Conservation (phyloP, 2,797 vertebrate species). For the Catharus ustulatus region DNA sequence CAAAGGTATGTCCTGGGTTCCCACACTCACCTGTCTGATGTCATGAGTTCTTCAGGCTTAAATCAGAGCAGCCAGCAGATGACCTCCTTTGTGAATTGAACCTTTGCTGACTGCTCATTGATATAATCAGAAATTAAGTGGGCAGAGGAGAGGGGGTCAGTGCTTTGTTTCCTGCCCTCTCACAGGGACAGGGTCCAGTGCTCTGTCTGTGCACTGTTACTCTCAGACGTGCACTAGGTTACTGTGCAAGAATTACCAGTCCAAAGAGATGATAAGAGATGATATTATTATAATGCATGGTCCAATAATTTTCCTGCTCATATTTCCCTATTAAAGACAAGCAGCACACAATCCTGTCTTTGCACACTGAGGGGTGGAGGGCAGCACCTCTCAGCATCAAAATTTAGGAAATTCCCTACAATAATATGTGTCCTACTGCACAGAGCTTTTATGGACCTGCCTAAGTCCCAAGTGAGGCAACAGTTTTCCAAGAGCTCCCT, state of each 20-base stretch:
- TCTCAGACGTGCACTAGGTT: neutral
- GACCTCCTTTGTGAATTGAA: neutral
- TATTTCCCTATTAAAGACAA: neutral
- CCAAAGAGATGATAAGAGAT: neutral
- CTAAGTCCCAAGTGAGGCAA: neutral
- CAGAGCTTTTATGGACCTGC: neutral
- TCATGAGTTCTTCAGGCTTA: neutral
- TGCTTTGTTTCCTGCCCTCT: neutral
- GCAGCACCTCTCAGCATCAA: neutral
- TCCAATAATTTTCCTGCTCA: neutral
- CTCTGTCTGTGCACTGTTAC: neutral
- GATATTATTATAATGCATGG: neutral
- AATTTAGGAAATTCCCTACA: neutral
- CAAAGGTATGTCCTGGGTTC: no score
- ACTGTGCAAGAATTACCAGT: neutral
- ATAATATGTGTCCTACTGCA: neutral
- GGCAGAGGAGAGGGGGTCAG: neutral
- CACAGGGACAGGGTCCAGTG: neutral
- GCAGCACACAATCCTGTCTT: neutral
- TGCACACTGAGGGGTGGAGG: neutral
- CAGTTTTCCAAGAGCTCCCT: neutral
- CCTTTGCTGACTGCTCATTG: neutral
- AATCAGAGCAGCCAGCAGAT: neutral
- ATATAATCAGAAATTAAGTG: neutral
- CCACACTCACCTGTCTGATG: accelerated